These are phyloP conservation scores for Diabrotica balteata DNA, from an alignment of 2,888 invertebrate species.

Conservation along the genomic window DNA sequence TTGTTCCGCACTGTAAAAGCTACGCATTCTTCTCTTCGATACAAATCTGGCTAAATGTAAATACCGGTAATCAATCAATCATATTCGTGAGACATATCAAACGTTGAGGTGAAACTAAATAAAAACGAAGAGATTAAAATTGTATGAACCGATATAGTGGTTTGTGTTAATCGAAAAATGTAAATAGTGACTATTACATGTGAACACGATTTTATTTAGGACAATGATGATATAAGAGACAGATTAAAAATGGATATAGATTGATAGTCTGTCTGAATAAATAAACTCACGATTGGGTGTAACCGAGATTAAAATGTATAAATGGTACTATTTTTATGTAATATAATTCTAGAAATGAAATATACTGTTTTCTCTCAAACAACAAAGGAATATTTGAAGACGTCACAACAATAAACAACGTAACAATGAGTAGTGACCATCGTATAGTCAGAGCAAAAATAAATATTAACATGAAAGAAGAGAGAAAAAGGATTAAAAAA, in stretches of 20 bases:
- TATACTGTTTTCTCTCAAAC: too few relatives aligned
- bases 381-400: too few relatives aligned
- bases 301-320: too few relatives aligned
- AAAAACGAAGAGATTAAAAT: slow-evolving; percentile 32
- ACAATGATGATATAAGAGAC: slow-evolving; percentile 12
- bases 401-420: too few relatives aligned
- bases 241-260: slow-evolving; percentile 11
- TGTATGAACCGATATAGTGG: slow-evolving; percentile 14
- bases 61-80: slow-evolving; percentile 37
- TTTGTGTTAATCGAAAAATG: slow-evolving; percentile 6
- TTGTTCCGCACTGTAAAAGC: background rate
- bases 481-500: too few relatives aligned
- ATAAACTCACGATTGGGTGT: too few relatives aligned
- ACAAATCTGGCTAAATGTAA: slow-evolving; percentile 19
- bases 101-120: slow-evolving; percentile 37
- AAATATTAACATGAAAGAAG: too few relatives aligned
- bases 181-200: slow-evolving; percentile 11
- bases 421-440: too few relatives aligned
- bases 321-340: too few relatives aligned
- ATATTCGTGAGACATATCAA: slow-evolving; percentile 37
- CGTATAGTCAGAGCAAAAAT: too few relatives aligned
- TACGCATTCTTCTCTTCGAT: slow-evolving; percentile 9
- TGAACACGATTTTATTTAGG: slow-evolving; percentile 13
- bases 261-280: slow-evolving; percentile 6
- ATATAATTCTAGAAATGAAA: too few relatives aligned